These are phyloP conservation scores for Zaprionus davidi DNA, from an alignment of 1,140 invertebrate species.

Conservation along the genomic window DNA sequence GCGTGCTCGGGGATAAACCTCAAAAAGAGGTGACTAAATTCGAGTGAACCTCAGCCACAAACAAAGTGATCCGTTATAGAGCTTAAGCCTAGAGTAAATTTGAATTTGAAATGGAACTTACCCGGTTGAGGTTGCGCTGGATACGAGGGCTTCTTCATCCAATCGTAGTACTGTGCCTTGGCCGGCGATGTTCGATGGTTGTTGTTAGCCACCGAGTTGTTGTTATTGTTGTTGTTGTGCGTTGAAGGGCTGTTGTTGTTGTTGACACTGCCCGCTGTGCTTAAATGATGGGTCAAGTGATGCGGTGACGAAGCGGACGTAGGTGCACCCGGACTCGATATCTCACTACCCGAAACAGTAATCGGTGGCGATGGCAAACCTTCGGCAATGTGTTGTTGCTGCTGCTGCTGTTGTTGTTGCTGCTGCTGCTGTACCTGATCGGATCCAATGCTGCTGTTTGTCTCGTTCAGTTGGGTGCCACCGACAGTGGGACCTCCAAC, in stretches of 20 bases:
- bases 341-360: slow-evolving; percentile 87
- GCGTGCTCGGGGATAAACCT: slow-evolving; percentile 57
- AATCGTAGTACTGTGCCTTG: slow-evolving; percentile 92
- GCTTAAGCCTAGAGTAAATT: slow-evolving; percentile 2
- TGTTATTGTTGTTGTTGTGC: slow-evolving; percentile 75
- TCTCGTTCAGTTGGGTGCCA: slow-evolving; percentile 73
- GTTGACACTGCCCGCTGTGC: slow-evolving; percentile 55
- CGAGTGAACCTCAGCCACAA: slow-evolving; percentile 13
- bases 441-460: slow-evolving; percentile 66
- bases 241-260: slow-evolving; percentile 76
- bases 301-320: slow-evolving; percentile 83
- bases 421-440: slow-evolving; percentile 48
- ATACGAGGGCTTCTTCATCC: slow-evolving; percentile 95
- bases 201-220: slow-evolving; percentile 61
- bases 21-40: slow-evolving; percentile 43
- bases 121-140: slow-evolving; percentile 92
- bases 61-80: slow-evolving; percentile 3
- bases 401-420: slow-evolving; percentile 66
- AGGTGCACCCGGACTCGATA: slow-evolving; percentile 87
- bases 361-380: slow-evolving; percentile 87
- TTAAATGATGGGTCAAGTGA: slow-evolving; percentile 73
- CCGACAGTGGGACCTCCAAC: slow-evolving; percentile 52
- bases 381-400: slow-evolving; percentile 74
- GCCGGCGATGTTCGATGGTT: slow-evolving; percentile 86
- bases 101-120: slow-evolving; percentile 84